Evolutionary conservation across 2,888 invertebrate genomes (phyloP).

Genomic region (Odontomyia ornata): DNA sequence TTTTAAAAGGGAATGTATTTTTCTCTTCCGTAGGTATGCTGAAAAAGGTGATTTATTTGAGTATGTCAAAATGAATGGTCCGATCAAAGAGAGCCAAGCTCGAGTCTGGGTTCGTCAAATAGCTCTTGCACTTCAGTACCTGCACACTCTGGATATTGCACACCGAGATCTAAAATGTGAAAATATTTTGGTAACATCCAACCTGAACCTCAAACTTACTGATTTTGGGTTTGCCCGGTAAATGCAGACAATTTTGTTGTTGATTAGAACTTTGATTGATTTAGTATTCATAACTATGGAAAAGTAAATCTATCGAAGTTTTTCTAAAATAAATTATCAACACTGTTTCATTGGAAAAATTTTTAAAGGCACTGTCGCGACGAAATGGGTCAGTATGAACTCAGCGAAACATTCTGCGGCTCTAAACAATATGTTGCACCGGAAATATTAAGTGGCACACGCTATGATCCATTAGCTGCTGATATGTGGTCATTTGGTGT

Average conservation of each 20-base stretch:
- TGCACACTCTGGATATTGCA: constrained; percentile 77
- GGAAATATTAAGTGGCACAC: constrained; percentile 79
- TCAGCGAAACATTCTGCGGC: constrained; percentile 85
- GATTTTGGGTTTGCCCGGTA: constrained; percentile 82
- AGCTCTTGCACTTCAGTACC: constrained; percentile 72
- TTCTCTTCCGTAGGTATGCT: constrained; percentile 68
- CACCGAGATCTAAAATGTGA: constrained; percentile 87
- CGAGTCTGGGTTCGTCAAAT: constrained; percentile 78
- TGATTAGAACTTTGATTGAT: not conserved
- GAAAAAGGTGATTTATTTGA: constrained; percentile 83
- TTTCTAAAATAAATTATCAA: not conserved
- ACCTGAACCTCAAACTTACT: constrained; percentile 80
- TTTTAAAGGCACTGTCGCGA: constrained; percentile 58
- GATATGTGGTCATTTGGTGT: constrained; percentile 86
- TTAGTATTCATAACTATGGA: not conserved
- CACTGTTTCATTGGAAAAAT: no score
- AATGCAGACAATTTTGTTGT: not conserved
- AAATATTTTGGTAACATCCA: constrained; percentile 76
- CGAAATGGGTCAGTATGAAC: constrained; percentile 62
- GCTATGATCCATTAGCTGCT: constrained; percentile 75
- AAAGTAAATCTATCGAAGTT: not conserved
- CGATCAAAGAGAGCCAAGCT: constrained; percentile 73
- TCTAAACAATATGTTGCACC: constrained; percentile 90
- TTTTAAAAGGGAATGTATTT: no score
- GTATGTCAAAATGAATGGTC: constrained; percentile 74